Base-by-base conservation (phyloP, 30 jellyfish, hydroid and myxozoan species). In the Clytia hemisphaerica region DNA sequence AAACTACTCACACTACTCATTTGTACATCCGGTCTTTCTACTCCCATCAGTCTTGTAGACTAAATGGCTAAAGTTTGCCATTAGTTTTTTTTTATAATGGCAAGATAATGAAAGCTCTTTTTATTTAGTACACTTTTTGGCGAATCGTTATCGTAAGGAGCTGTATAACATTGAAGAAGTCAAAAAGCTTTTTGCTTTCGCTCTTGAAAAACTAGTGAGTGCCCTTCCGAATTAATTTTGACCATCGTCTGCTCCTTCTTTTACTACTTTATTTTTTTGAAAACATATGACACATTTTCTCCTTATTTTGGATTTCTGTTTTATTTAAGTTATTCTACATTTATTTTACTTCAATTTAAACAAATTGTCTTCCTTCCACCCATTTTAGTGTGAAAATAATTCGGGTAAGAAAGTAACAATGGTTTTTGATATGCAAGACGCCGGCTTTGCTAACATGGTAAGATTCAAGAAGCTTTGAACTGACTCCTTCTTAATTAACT, bases 361-460 rank as follows among this genome's bases (percentile, higher is more conserved):
- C 35, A 26, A 0, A 33, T 3, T n/a, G 33, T 9, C 33, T 3
- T 63, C 37, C 29, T 74, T 14, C 35, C 10, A 26, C n/a, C 62
- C 4, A 4, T 53, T 47, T 37, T 37, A 84, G 95, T 69, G 89
- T 6, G 38, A 61, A 30, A 80, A 77, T 30, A 36, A 76, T 45
- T 93, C 93, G 42, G 97, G 97, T 16, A 83, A 82, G 32, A 80
- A 80, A 40, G 92, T 87, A 53, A 78, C 93, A 12, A 59, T 87
- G 64, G 64, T 87, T 1, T 87, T 87, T 65, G 97, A 87, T 59
- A 87, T 87, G 97, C 97, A 87, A 44, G 94, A 78, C 38, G 76
- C 97, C 28, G 93, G 92, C 46, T 65, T 87, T 4, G 89, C 97
- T 35, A 87, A 87, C 47, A 87, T 87, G 97, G 97, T 87, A 45